Evolutionary conservation across 1,140 invertebrate species (phyloP).

Genomic region (Solen grandis): DNA sequence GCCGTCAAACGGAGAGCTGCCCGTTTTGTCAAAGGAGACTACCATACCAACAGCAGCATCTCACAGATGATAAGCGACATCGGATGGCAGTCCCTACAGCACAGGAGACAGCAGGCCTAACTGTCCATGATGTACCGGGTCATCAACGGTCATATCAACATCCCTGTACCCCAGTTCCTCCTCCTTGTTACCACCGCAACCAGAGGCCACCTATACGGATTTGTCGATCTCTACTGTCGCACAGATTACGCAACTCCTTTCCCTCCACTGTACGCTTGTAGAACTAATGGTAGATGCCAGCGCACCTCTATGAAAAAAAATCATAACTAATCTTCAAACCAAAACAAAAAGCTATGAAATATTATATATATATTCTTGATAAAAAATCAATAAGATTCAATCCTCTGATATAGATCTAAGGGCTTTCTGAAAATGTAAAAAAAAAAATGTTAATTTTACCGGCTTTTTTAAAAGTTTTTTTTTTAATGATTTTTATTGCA

Average conservation of each 20-base stretch:
- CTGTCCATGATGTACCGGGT: not conserved
- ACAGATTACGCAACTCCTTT: not conserved
- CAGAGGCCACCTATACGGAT: not conserved
- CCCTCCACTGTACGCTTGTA: too few species aligned
- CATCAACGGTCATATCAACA: not conserved
- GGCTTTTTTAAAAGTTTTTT: too few species aligned
- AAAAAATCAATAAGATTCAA: too few species aligned
- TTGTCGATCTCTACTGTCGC: not conserved
- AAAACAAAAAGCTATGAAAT: too few species aligned
- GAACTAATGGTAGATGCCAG: not conserved
- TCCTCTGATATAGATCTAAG: too few species aligned
- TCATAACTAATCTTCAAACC: too few species aligned
- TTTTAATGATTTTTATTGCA: too few species aligned
- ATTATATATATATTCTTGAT: too few species aligned
- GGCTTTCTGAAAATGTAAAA: too few species aligned
- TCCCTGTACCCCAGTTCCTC: not conserved
- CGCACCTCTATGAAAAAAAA: too few species aligned
- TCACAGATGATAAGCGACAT: not conserved
- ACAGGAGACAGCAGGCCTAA: not conserved
- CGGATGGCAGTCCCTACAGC: not conserved
- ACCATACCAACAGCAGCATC: constrained; percentile 5
- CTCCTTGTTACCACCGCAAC: not conserved
- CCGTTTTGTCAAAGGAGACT: constrained; percentile 22
- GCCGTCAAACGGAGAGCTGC: constrained; percentile 19
- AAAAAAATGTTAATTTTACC: too few species aligned